Conservation (phyloP, 2,113 vertebrate species). For the Gracilinanus agilis region DNA sequence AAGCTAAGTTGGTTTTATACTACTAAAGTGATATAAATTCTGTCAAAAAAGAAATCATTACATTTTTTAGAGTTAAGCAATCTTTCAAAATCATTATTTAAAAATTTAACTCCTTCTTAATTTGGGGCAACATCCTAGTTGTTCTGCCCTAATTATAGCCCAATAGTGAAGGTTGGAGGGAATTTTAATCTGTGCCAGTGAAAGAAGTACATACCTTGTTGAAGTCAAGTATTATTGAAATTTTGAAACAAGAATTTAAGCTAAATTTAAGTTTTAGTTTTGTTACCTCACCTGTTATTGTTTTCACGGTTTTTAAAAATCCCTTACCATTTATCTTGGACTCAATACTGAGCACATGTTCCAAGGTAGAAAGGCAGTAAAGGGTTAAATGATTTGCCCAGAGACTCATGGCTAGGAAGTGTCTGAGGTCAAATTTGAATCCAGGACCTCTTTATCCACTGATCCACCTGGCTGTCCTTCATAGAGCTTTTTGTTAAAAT, state of each 20-base stretch:
- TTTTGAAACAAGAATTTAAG: not conserved
- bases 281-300: not conserved
- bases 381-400: too few species aligned
- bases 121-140: not conserved
- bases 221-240: not conserved
- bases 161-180: not conserved
- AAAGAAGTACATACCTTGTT: not conserved
- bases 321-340: too few species aligned
- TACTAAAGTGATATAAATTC: not conserved
- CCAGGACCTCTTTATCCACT: too few species aligned
- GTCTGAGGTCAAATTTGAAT: too few species aligned
- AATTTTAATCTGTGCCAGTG: not conserved
- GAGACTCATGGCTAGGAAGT: too few species aligned
- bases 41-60: not conserved
- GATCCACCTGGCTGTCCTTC: not conserved
- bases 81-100: not conserved
- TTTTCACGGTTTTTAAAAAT: not conserved
- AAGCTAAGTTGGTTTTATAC: not conserved
- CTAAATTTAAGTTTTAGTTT: not conserved
- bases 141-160: not conserved
- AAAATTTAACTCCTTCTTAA: not conserved
- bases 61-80: not conserved
- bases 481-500: not conserved
- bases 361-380: too few species aligned
- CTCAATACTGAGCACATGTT: too few species aligned